These are phyloP conservation scores for Willisornis vidua DNA, from an alignment of 2,113 vertebrate genomes.

Conservation along the genomic window DNA sequence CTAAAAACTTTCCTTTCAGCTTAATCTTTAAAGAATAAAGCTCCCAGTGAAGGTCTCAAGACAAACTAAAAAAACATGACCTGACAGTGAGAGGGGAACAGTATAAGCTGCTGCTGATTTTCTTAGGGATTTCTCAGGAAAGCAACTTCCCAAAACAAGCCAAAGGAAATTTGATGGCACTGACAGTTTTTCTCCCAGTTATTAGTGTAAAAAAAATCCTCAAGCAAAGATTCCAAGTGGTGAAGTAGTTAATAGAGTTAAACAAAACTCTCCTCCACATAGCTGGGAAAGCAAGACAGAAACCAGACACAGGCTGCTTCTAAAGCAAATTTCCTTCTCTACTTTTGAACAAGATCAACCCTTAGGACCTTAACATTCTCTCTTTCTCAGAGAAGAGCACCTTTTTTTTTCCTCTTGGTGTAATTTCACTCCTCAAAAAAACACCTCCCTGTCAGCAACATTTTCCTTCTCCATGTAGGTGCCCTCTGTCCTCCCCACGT, in stretches of 20 bases:
- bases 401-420: background rate
- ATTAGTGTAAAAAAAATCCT: background rate
- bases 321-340: background rate
- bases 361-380: background rate
- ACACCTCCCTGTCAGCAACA: background rate
- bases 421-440: background rate
- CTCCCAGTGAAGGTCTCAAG: background rate
- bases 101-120: background rate
- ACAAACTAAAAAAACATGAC: background rate
- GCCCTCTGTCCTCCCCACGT: background rate
- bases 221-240: background rate
- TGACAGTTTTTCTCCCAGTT: background rate
- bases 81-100: background rate
- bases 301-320: background rate
- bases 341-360: background rate
- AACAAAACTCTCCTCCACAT: background rate
- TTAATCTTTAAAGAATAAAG: background rate
- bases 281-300: background rate
- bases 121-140: background rate
- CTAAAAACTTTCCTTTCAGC: background rate
- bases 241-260: background rate
- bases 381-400: background rate
- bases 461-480: background rate
- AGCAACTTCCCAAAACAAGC: background rate
- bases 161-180: background rate